Evolutionary conservation across 2,113 vertebrate genomes (phyloP).

Genomic region (Pseudopodoces humilis): DNA sequence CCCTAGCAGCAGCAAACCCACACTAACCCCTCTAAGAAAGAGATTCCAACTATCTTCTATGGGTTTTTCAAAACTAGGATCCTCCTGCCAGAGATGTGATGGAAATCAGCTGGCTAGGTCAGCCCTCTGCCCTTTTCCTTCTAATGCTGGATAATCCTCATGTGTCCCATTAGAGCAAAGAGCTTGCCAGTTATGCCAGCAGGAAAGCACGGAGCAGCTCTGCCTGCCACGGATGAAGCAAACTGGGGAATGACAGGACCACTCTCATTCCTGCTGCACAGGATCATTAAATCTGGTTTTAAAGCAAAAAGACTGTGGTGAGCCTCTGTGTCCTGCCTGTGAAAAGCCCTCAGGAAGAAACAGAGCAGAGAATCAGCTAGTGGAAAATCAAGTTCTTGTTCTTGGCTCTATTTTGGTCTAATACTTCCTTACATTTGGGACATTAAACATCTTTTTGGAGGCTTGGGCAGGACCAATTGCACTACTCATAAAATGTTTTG

Average conservation of each 20-base stretch:
- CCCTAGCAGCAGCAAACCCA: background rate
- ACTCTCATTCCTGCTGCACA: background rate
- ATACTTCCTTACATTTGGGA: background rate
- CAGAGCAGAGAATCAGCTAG: background rate
- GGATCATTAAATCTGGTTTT: background rate
- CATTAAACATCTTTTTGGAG: background rate
- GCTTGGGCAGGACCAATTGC: background rate
- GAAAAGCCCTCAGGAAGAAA: background rate
- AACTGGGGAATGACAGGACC: conserved; percentile 2
- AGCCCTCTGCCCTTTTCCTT: conserved; percentile 11
- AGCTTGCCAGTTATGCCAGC: background rate
- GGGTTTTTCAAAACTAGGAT: background rate
- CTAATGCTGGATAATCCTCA: conserved; percentile 1
- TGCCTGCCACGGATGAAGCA: background rate
- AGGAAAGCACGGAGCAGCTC: background rate
- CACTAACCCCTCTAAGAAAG: background rate
- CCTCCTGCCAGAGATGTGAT: background rate
- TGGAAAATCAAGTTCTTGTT: background rate
- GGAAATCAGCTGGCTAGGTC: conserved; percentile 18
- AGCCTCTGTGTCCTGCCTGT: background rate
- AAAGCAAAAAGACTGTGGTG: background rate
- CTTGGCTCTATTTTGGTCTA: background rate
- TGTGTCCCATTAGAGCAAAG: conserved; percentile 17
- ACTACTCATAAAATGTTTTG: background rate
- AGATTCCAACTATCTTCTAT: background rate